Evolutionary conservation across 2,113 vertebrate species (phyloP).

Genomic region (Mixornis gularis): DNA sequence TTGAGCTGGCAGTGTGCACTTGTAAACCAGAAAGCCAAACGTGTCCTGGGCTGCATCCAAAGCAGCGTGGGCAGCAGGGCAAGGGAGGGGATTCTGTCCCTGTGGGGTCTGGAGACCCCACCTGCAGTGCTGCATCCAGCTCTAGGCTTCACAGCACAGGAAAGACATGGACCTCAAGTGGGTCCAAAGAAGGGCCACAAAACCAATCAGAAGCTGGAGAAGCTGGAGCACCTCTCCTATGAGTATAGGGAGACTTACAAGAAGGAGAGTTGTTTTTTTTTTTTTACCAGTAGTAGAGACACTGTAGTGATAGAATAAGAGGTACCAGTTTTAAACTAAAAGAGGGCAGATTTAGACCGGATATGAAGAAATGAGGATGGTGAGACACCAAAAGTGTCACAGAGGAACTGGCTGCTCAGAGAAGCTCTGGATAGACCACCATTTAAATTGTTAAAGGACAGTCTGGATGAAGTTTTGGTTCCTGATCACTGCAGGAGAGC

Average conservation of each 20-base stretch:
- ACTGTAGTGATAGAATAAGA: neutral
- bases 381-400: neutral
- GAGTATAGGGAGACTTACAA: neutral
- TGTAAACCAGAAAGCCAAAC: neutral
- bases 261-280: neutral
- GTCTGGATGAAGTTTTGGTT: neutral
- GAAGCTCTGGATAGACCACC: neutral
- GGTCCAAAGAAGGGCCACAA: neutral
- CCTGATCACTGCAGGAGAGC: neutral
- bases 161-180: neutral
- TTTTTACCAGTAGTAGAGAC: neutral
- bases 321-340: neutral
- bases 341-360: neutral
- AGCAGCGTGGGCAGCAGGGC: fast-evolving
- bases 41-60: neutral
- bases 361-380: neutral
- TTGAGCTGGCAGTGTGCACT: neutral
- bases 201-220: neutral
- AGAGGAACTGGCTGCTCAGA: neutral
- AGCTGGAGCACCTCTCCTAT: neutral
- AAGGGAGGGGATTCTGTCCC: neutral
- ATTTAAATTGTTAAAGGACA: neutral
- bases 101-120: neutral
- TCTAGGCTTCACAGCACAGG: neutral
- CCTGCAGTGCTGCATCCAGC: neutral